phyloP scores from a whole-genome alignment of 2,888 invertebrate species.

The Pandemis corylana region DNA sequence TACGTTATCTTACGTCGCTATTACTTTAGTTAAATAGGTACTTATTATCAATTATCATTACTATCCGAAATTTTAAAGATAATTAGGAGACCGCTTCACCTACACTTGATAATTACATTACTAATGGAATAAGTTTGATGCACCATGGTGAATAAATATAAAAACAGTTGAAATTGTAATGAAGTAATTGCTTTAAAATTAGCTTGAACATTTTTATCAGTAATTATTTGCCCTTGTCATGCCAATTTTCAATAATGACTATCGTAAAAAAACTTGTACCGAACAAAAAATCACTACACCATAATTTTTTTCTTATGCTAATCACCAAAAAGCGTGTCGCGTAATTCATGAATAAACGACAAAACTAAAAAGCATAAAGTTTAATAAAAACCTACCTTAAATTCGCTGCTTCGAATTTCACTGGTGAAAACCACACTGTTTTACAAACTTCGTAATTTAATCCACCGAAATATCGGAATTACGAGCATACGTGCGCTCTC shows the following conservation, averaged over 20 bases:
- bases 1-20: no score
- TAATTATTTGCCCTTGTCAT: no score
- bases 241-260: not conserved
- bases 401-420: not conserved
- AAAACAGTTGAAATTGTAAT: no score
- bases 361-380: not conserved
- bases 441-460: not conserved
- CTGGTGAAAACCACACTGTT: not conserved
- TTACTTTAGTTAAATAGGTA: no score
- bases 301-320: not conserved
- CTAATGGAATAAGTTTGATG: no score
- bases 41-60: no score
- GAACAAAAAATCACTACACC: not conserved
- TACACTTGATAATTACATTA: no score
- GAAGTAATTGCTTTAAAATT: no score
- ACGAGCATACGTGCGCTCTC: not conserved
- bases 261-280: not conserved
- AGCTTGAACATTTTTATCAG: no score
- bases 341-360: not conserved
- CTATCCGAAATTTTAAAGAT: no score
- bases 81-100: no score
- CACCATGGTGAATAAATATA: no score
- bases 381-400: not conserved
- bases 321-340: not conserved
- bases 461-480: not conserved